Percentiles rank a stretch among this genome's conserved stretches.
Evolutionary conservation across 2,113 vertebrate genomes (phyloP).

Genomic region (Lepidothrix coronata): DNA sequence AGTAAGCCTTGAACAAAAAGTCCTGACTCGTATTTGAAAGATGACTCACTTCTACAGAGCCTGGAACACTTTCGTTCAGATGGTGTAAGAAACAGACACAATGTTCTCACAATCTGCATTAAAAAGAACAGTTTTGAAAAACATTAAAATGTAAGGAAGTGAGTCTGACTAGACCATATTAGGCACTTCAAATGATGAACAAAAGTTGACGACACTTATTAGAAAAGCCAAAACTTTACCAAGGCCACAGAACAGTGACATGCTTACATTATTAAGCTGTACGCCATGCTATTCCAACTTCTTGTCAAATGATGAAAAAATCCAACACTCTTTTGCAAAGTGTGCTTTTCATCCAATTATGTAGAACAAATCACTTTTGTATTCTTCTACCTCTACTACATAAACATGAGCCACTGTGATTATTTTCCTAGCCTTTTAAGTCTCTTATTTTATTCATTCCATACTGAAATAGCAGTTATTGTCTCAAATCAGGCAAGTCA

Average conservation of each 20-base stretch:
- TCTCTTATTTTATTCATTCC: background rate
- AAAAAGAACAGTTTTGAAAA: conserved; percentile 38
- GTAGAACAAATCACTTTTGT: background rate
- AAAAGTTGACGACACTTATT: background rate
- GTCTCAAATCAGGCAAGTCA: background rate
- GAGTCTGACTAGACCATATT: background rate
- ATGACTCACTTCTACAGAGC: conserved; percentile 85
- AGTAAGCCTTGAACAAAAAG: conserved; percentile 96
- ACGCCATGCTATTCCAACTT: background rate
- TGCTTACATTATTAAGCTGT: background rate
- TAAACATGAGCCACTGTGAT: background rate
- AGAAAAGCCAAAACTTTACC: background rate
- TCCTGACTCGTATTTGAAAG: conserved; percentile 94
- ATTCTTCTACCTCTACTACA: background rate
- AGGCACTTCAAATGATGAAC: background rate
- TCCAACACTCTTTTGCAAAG: background rate
- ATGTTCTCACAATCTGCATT: conserved; percentile 89
- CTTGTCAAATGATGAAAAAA: background rate
- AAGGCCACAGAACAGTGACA: background rate
- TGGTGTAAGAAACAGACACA: conserved; percentile 92
- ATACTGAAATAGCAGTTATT: background rate
- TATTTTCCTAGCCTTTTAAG: background rate
- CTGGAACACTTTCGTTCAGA: conserved; percentile 93
- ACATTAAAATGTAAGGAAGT: background rate
- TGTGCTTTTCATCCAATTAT: background rate